A percentile compares a stretch with the other conserved stretches of the same genome.
Conservation (phyloP, 2,113 vertebrate species). For the Telmatochromis brachygnathus region DNA sequence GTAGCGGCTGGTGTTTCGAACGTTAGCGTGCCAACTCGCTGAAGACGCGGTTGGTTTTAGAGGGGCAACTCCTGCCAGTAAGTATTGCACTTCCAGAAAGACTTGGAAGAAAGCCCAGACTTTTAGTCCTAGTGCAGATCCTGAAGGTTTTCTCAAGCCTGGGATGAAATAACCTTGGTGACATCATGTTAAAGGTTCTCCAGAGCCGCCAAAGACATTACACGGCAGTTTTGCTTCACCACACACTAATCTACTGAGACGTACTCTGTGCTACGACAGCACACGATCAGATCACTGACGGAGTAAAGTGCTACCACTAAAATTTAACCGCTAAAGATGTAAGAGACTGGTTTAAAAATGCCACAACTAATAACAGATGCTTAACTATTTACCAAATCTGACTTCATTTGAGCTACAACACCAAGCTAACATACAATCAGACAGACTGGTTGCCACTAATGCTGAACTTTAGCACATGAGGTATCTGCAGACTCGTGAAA, state of each 20-base stretch:
- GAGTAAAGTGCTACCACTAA: slow-evolving; percentile 12
- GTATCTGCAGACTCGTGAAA: background rate
- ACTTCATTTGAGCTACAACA: background rate
- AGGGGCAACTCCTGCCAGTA: background rate
- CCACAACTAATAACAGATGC: background rate
- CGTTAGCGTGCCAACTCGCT: background rate
- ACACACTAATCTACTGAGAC: background rate
- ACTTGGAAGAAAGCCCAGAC: background rate
- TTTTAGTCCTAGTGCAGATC: background rate
- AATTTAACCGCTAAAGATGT: background rate
- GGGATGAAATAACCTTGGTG: background rate
- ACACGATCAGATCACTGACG: slow-evolving; percentile 8
- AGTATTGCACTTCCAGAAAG: background rate
- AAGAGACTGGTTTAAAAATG: background rate
- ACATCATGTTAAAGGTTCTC: background rate
- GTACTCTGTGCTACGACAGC: background rate
- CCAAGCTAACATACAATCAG: background rate
- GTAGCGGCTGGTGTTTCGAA: slow-evolving; percentile 16
- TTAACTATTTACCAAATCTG: background rate
- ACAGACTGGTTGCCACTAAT: background rate
- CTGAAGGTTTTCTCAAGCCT: background rate
- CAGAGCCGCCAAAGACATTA: background rate
- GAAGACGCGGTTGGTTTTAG: background rate
- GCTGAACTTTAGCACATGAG: background rate
- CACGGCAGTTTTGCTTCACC: background rate